Base-by-base conservation (phyloP, 2,113 vertebrate genomes). In the Tauraco erythrolophus region DNA sequence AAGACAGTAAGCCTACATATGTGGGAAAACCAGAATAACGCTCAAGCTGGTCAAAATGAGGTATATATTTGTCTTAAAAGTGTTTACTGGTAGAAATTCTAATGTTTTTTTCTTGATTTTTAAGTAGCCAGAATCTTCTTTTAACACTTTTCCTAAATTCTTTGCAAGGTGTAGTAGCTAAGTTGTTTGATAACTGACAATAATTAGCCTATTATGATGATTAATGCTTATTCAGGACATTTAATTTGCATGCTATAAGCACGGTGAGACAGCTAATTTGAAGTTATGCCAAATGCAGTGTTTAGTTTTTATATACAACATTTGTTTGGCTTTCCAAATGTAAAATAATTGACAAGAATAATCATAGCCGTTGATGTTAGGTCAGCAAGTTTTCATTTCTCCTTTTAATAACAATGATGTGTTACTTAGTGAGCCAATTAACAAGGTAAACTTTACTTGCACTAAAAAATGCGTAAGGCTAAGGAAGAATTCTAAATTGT, bases 311-410 rank as follows among this genome's bases (percentile, higher is more conserved):
- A 96, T 98, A 98, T 97, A 97, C 96, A 98, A 97, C 54, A 89
- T 97, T 98, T 97, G 96, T 98, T 97, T 97, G 94, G 92, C 97
- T 98, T 96, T 98, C 98, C 94, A 96, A 97, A 98, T 97, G 65
- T 98, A 91, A 97, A 98, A 97, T 98, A 98, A 99, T 95, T 98
- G 98, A 98, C 98, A 98, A 94, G 97, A 98, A 97, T 98, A 98
- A 98, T 98, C 98, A 97, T 94, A 95, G 91, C 91, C 51, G 57
- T 86, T 95, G 94, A 85, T 89, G 84, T 93, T 87, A 79, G 94
- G 88, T 95, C 76, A 98, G 89, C 93, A 88, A 84, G 74, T 94
- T 97, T 96, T 90, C 46, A 69, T 94, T 91, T 91, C 92, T 94
- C 35, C 30, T 68, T 72, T 91, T 96, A 94, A 96, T 91, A 97